Conservation (phyloP, 2,797 vertebrate species). For the Xyrichtys novacula region DNA sequence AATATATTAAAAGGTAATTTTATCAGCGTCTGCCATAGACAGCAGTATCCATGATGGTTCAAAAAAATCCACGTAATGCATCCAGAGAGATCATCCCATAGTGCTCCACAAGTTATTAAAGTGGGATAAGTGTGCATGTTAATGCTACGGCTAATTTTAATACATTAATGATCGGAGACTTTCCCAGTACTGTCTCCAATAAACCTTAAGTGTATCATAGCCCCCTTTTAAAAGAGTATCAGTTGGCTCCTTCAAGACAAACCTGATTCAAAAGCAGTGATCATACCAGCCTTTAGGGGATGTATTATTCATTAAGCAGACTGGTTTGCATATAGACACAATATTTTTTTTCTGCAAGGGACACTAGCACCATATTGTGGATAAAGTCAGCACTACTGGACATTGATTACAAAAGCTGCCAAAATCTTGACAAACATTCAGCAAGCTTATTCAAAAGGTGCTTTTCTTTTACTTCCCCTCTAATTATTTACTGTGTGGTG, state of each 20-base stretch:
- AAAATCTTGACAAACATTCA: conserved; percentile 52
- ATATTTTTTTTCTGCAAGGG: conserved; percentile 65
- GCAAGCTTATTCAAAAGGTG: conserved; percentile 48
- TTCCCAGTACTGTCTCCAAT: background rate
- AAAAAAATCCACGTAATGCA: too few species aligned
- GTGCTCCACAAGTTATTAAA: too few species aligned
- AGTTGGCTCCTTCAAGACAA: background rate
- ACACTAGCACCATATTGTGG: conserved; percentile 83
- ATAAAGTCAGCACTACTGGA: conserved; percentile 77
- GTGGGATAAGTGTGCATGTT: too few species aligned
- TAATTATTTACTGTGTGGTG: conserved; percentile 75
- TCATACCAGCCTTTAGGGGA: background rate
- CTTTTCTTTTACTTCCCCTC: conserved; percentile 51
- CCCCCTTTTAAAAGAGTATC: fast-evolving
- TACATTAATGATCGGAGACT: background rate
- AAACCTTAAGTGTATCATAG: background rate
- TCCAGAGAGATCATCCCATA: too few species aligned
- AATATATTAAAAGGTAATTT: too few species aligned
- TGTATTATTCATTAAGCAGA: conserved; percentile 18
- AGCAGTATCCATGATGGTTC: too few species aligned
- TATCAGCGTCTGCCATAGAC: too few species aligned
- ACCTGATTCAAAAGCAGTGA: background rate
- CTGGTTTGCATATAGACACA: conserved; percentile 51
- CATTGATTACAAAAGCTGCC: conserved; percentile 54
- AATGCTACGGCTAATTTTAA: too few species aligned